Conservation (phyloP, 1,140 invertebrate genomes). For the Anoplolepis gracilipes region DNA sequence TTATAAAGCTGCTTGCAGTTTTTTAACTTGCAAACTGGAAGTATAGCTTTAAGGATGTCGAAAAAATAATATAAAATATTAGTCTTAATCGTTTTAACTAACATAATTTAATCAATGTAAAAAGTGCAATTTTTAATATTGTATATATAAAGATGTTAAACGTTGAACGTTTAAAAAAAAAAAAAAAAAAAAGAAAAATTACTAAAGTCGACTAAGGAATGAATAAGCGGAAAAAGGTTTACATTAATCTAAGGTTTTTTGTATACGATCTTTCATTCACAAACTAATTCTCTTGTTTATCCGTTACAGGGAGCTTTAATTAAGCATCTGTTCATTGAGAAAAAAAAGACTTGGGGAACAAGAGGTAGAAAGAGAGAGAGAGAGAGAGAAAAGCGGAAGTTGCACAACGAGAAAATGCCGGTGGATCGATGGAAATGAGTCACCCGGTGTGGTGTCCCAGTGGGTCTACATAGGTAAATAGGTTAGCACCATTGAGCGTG, state of each 20-base stretch:
- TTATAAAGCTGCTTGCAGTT: not conserved
- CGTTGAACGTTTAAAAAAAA: not conserved
- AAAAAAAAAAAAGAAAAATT: constrained; percentile 2
- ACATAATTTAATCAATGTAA: not conserved
- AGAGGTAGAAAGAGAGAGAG: not conserved
- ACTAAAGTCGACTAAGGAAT: not conserved
- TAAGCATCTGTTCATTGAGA: not conserved
- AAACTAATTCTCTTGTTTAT: constrained; percentile 16
- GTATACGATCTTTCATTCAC: not conserved
- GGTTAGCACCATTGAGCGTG: constrained; percentile 76
- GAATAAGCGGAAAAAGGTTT: not conserved
- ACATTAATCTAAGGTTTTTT: not conserved
- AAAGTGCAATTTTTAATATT: not conserved
- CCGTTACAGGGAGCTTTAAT: not conserved
- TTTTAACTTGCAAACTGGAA: not conserved
- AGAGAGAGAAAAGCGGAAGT: constrained; percentile 27
- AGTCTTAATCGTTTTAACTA: not conserved
- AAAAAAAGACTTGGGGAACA: not conserved
- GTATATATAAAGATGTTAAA: not conserved
- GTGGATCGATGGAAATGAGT: constrained; percentile 63
- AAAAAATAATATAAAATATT: not conserved
- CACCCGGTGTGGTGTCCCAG: constrained; percentile 53
- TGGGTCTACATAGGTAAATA: constrained; percentile 71
- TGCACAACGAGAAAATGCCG: constrained; percentile 18
- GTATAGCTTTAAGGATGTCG: not conserved